A percentile compares a stretch with the other conserved stretches of the same genome.
phyloP scores from a whole-genome alignment of 2,113 vertebrate species.

The Castor canadensis region DNA sequence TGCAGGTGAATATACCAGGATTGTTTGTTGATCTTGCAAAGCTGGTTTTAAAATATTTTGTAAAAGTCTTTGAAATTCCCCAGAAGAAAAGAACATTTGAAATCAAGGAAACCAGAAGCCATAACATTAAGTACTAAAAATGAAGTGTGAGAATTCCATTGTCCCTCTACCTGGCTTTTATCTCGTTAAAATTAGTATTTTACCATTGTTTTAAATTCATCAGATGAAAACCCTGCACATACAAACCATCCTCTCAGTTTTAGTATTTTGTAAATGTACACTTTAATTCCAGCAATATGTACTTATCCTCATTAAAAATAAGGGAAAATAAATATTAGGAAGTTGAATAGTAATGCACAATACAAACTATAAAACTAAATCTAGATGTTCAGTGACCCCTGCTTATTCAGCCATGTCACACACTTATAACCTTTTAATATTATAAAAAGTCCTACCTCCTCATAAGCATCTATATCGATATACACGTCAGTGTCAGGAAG shows the following conservation, averaged over 20 bases:
- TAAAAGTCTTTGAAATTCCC: background rate
- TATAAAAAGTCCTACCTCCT: conserved; percentile 88
- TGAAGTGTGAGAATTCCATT: background rate
- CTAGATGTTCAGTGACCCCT: background rate
- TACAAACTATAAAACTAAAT: background rate
- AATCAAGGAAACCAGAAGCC: conserved; percentile 5
- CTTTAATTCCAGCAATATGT: conserved; percentile 4
- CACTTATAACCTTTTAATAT: background rate
- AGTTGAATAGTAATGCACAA: background rate
- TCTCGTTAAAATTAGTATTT: background rate
- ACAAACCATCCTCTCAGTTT: background rate
- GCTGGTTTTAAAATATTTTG: background rate
- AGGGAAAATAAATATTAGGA: background rate
- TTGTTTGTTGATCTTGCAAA: background rate
- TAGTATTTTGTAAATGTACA: background rate
- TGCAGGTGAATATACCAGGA: background rate
- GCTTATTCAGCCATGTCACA: no score
- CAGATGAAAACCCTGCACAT: background rate
- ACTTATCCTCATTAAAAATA: background rate
- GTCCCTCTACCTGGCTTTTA: background rate
- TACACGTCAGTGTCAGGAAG: conserved; percentile 92
- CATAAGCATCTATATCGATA: conserved; percentile 91
- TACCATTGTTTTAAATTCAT: background rate
- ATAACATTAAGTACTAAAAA: conserved; percentile 5
- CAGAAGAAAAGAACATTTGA: background rate